Evolutionary conservation across 2,113 vertebrate genomes (phyloP), one percentile per base, ranked within the genome.

Genomic region (Phalacrocorax pelagicus): DNA sequence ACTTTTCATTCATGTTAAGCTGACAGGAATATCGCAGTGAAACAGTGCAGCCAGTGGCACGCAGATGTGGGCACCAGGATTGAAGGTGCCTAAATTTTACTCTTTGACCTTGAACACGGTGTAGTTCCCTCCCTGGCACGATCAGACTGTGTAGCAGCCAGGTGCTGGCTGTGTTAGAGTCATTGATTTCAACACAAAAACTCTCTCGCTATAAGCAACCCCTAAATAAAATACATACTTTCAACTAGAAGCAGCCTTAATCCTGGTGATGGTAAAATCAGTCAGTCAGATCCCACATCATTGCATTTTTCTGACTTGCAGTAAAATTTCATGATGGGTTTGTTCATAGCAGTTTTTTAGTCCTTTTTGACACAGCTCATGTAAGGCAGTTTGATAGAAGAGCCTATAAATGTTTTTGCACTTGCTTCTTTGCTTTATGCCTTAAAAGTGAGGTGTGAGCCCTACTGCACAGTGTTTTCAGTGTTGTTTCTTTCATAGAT

Each of bases 41-140:
- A 14, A 14, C 27, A 12, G 40, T 4, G n/a, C 74, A 12, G 70
- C 5, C 52, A 40, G 27, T 3, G 40, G 26, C 55, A 46, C 8
- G 0, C 67, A 5, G 52, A 17, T 9, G 36, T 54, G 3, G 0
- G 34, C 23, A 1, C 3, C 3, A 57, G 32, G 32, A 8, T 0
- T 8, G 82, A 34, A 59, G 32, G 40, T 54, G 62, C 55, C 63
- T 7, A 9, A 10, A 0, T 42, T 57, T 21, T 36, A 14, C 62
- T 32, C 13, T 22, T 9, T 21, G 34, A 36, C 63, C 58, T 71
- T 12, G 24, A 46, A 18, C n/a, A 3, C 54, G 1, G 13, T 5
- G 1, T 5, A 0, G 22, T 23, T 65, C 26, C 38, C 55, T 27
- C 44, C 42, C 54, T 12, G 44, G 34, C 49, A 10, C 46, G 2